Evolutionary conservation across 2,113 vertebrate genomes (phyloP), one percentile per base, ranked within the genome.

Genomic region (Mus spicilegus): DNA sequence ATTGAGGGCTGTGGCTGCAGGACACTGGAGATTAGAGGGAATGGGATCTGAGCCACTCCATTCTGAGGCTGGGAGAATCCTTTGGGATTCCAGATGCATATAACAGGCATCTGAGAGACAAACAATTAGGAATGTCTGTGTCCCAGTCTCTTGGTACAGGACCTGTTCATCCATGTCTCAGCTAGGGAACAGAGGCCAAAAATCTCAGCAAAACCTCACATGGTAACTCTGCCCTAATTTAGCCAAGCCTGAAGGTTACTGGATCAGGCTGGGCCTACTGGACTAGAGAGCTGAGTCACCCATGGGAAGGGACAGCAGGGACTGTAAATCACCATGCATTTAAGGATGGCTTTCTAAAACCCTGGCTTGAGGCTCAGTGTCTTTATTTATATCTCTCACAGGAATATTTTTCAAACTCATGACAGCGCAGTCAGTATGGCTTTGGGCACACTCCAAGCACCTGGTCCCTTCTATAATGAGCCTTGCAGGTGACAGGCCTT

Each of bases 361-460:
- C 96, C 91, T 98, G 98, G 98, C 98, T 98, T 98, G 61, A 67
- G 73, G 76, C 92, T 97, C 95, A 96, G 90, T 98, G 93, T 97
- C 97, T 98, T 98, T 98, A 98, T 98, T 98, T 98, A 98, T 98
- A 98, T 98, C 98, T 98, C 98, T 97, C 97, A n/a, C 97, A 97
- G 97, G 98, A 98, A 98, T 98, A 98, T 98, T 98, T 98, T 98
- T 98, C 97, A 98, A 98, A 97, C 98, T 98, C 92, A 90, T 98
- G 98, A 98, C 98, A 98, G 98, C 97, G 98, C 93, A 96, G 98
- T 98, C 98, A 96, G 97, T 97, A 94, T 30, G 95, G 95, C 97
- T 97, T 95, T 98, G 98, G 97, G 98, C 98, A 98, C 93, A 96
- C 95, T 98, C 98, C 98, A 98, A 98, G 96, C 98, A 98, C 98